Base-by-base conservation (phyloP, 2,888 invertebrate species). In the Pseudococcus jackbeardsleyi region DNA sequence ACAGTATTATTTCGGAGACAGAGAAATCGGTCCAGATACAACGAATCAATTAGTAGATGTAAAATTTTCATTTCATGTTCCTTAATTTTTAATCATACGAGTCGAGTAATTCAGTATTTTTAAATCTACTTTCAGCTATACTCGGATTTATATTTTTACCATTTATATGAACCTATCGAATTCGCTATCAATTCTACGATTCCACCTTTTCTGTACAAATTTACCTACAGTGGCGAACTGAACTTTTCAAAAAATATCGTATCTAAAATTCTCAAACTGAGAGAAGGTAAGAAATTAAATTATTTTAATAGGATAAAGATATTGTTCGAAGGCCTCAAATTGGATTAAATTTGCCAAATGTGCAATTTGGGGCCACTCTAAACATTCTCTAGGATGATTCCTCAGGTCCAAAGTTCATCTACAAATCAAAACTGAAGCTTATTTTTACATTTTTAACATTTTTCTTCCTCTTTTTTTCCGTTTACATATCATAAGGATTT, bases 71-170 rank as follows among this genome's bases (percentile, higher is more conserved):
- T 64, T 64, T 22, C 8, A 19, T 64, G 7, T 3, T 11, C 15
- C 1, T 15, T 72, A 15, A 26, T 33, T 2, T 33, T 33, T 33
- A 3, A 12, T 50, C 12, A 50, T 4, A 50, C 0, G 9, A 42
- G 6, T 42, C 42, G 5, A 0, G 9, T 42, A 42, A 42, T 5
- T 5, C 0, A 33, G 0, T 42, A 5, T 42, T 42, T 42, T 42
- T 42, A 5, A 42, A 42, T 89, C 88, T 77, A 88, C 90, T 91
- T 92, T 64, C 91, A 96, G 96, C 92, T 95, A 89, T 95, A 95
- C 90, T 94, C 95, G 0, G 96, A 96, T 91, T 94, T 94, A 0
- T 95, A 95, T 93, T 95, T 96, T 90, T 92, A 93, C n/a, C 93
- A 93, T 88, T 93, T 94, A 0, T 92, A 95, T 89, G 94, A 94